Conservation (phyloP, 2,888 invertebrate genomes). For the Cerceris ruficornis region DNA sequence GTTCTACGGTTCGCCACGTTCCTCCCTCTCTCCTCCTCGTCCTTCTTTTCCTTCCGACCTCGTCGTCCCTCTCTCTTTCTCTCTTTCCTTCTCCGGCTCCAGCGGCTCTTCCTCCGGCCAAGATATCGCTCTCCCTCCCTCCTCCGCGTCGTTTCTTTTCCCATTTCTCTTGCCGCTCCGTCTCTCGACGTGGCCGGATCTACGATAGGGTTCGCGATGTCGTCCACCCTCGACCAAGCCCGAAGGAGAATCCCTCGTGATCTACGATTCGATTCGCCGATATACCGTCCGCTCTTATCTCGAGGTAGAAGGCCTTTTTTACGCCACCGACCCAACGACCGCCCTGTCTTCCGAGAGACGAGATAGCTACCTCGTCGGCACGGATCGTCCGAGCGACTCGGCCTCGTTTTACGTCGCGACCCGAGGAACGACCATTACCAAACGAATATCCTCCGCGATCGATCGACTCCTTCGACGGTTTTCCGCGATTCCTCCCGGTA, state of each 20-base stretch:
- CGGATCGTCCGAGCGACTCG: background rate
- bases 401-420: conserved; percentile 17
- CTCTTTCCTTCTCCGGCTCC: background rate
- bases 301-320: conserved; percentile 54
- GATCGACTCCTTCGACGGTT: too few species aligned
- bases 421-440: conserved; percentile 12
- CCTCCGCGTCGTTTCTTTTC: conserved; percentile 20
- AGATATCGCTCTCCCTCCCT: background rate
- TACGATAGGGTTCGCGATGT: conserved; percentile 41
- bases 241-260: conserved; percentile 63
- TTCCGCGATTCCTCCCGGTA: too few species aligned
- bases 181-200: conserved; percentile 11
- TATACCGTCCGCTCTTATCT: conserved; percentile 63
- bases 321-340: conserved; percentile 31
- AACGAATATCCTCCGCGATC: too few species aligned
- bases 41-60: conserved; percentile 17
- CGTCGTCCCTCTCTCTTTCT: background rate
- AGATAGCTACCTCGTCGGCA: too few species aligned
- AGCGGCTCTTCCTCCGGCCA: conserved; percentile 1
- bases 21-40: conserved; percentile 48
- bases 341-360: too few species aligned
- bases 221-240: conserved; percentile 54
- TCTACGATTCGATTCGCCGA: conserved; percentile 69
- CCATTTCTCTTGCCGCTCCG: conserved; percentile 18
- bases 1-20: conserved; percentile 72